Percentiles rank a stretch among this genome's conserved stretches.
Evolutionary conservation across 2,888 invertebrate species (phyloP).

Genomic region (Drosophila barbarae): DNA sequence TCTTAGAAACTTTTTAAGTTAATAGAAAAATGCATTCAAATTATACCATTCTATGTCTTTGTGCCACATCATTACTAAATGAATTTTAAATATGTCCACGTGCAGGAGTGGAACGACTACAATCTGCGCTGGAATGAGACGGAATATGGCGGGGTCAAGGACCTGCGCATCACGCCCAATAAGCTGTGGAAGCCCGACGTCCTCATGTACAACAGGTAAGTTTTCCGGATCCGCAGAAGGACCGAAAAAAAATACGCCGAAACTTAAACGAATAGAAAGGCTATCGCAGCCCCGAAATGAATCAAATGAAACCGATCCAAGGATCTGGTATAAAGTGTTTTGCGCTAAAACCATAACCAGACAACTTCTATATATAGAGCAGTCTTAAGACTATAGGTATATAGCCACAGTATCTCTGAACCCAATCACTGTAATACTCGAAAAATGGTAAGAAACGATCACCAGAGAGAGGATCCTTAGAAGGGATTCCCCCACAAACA

Average conservation of each 20-base stretch:
- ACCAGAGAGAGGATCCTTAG: conserved; percentile 4
- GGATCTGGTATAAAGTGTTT: conserved; percentile 46
- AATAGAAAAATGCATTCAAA: conserved; percentile 11
- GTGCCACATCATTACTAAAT: conserved; percentile 39
- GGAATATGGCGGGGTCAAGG: conserved; percentile 96
- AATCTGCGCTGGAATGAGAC: conserved; percentile 97
- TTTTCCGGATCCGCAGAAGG: conserved; percentile 27
- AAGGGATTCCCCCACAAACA: neutral
- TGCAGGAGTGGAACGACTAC: conserved; percentile 98
- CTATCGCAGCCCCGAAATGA: conserved; percentile 43
- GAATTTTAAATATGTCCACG: conserved; percentile 11
- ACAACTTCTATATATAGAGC: conserved; percentile 10
- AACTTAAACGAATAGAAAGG: conserved; percentile 44
- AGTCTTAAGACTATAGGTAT: conserved; percentile 33
- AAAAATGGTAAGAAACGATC: conserved; percentile 49
- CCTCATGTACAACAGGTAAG: conserved; percentile 99
- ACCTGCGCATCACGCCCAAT: conserved; percentile 95
- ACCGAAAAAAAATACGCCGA: neutral
- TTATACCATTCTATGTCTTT: neutral
- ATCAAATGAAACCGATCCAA: conserved; percentile 44
- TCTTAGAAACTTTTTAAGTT: conserved; percentile 22
- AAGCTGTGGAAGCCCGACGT: conserved; percentile 99
- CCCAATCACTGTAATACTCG: conserved; percentile 22
- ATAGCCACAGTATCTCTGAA: conserved; percentile 22
- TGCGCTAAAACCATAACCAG: conserved; percentile 44